phyloP scores from a whole-genome alignment of 2,888 invertebrate genomes.

The Leucania comma region DNA sequence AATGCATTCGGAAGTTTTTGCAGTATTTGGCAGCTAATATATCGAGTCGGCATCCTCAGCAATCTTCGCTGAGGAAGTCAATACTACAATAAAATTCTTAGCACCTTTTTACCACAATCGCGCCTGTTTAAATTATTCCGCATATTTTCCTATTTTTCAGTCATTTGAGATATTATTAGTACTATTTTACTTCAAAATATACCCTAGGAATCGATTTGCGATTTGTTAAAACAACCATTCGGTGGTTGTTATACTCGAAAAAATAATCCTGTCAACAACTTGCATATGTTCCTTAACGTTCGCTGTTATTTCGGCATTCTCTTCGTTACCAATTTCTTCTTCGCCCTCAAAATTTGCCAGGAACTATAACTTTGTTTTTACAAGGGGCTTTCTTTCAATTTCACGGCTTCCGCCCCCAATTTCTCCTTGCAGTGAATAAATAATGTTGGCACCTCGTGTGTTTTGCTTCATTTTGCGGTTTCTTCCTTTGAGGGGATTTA shows the following conservation, averaged over 20 bases:
- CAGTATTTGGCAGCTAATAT: too few species aligned
- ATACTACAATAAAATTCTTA: too few species aligned
- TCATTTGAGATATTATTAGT: too few species aligned
- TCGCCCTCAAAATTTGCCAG: conserved; percentile 46
- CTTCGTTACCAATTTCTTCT: conserved; percentile 36
- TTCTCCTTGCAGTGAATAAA: conserved; percentile 86
- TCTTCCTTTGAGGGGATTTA: conserved; percentile 73
- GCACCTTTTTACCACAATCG: too few species aligned
- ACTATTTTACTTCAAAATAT: too few species aligned
- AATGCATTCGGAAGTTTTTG: too few species aligned
- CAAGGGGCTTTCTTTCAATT: conserved; percentile 84
- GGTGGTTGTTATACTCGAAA: conserved; percentile 12
- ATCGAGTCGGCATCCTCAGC: too few species aligned
- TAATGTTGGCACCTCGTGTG: conserved; percentile 84
- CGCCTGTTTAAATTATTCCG: too few species aligned
- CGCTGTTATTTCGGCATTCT: conserved; percentile 36
- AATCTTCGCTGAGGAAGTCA: too few species aligned
- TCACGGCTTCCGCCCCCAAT: conserved; percentile 79
- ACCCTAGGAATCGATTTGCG: too few species aligned
- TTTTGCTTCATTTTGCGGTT: conserved; percentile 79
- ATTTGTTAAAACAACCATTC: too few species aligned
- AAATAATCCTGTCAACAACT: not conserved
- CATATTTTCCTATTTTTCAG: too few species aligned
- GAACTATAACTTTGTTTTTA: conserved; percentile 69
- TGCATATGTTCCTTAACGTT: conserved; percentile 18